phyloP scores from a whole-genome alignment of 2,113 vertebrate species.

The Xyrauchen texanus region DNA sequence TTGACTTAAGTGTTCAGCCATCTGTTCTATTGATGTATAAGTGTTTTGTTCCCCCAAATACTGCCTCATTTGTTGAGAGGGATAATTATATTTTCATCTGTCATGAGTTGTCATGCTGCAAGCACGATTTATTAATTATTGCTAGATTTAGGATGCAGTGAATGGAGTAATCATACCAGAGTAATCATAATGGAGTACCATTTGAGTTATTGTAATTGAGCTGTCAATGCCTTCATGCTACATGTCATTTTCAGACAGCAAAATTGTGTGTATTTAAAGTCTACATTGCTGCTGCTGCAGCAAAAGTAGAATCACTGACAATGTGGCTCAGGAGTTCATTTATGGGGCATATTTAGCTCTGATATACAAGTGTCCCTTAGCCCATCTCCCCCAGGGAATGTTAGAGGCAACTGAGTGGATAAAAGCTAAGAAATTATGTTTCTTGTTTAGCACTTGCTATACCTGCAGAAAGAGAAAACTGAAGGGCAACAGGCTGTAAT shows the following conservation, averaged over 20 bases:
- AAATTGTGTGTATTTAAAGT: slow-evolving; percentile 17
- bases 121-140: slow-evolving; percentile 26
- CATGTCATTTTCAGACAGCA: slow-evolving; percentile 21
- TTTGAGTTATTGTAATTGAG: slow-evolving; percentile 35
- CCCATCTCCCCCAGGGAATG: slow-evolving; percentile 45
- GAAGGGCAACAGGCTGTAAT: slow-evolving; percentile 14
- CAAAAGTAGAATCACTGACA: slow-evolving; percentile 6
- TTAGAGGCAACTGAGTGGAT: slow-evolving; percentile 51
- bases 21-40: neutral
- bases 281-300: neutral
- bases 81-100: slow-evolving; percentile 22
- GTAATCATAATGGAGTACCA: neutral
- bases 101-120: slow-evolving; percentile 14
- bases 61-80: neutral
- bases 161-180: slow-evolving; percentile 16
- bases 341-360: slow-evolving; percentile 40
- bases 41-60: neutral
- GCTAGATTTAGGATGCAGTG: slow-evolving; percentile 19
- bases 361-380: slow-evolving; percentile 37
- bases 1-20: slow-evolving; percentile 9
- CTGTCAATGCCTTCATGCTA: slow-evolving; percentile 10
- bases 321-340: slow-evolving; percentile 22
- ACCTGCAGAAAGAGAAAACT: slow-evolving; percentile 11
- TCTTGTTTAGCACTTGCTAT: slow-evolving; percentile 14
- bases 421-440: slow-evolving; percentile 34